Base-by-base conservation (phyloP, 1,140 invertebrate species). In the Ceratina australensis region DNA sequence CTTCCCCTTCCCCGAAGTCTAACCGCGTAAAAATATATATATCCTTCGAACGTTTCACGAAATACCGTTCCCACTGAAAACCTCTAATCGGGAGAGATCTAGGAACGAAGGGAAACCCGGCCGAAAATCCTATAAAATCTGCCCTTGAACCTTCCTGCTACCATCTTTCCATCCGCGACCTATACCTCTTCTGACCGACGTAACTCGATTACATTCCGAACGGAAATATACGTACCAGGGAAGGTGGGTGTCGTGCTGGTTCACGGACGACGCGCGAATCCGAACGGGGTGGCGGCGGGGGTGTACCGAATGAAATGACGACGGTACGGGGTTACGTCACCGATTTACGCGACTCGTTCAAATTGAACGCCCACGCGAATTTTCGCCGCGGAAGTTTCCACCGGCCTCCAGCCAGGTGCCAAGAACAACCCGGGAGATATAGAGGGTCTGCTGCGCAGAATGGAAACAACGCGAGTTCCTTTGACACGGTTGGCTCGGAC, bases 161-260 rank as follows among this genome's bases (percentile, higher is more conserved):
- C n/a, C 47, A 61, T 71, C 54, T 76, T 61, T 7, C 24, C 61
- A 71, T 72, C 57, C 74, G 28, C 67, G 66, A 77, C 57, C 66
- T 77, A 77, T 54, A 52, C 57, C 54, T n/a, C 16, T 60, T 15
- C 15, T 16, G 24, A 2, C 13, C 12, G 42, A n/a, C 18, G 28
- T 77, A 77, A 77, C 26, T 61, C 74, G 74, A 77, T 77, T 77
- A 77, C 47, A 60, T 76, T 52, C 57, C 74, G 15, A 69, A 69
- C 15, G 66, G 22, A 65, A 59, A 49, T 16, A 49, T 22, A n/a
- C 16, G 26, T 33, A 74, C 28, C 15, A 28, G 71, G 47, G 56
- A 49, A 33, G 10, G 16, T 60, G 49, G 64, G 24, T 24, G n/a
- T 42, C 33, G 8, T 15, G 54, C 16, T 15, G 42, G 22, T 22